These are phyloP conservation scores for Octodon degus DNA, from an alignment of 2,113 vertebrate genomes.

Conservation along the genomic window DNA sequence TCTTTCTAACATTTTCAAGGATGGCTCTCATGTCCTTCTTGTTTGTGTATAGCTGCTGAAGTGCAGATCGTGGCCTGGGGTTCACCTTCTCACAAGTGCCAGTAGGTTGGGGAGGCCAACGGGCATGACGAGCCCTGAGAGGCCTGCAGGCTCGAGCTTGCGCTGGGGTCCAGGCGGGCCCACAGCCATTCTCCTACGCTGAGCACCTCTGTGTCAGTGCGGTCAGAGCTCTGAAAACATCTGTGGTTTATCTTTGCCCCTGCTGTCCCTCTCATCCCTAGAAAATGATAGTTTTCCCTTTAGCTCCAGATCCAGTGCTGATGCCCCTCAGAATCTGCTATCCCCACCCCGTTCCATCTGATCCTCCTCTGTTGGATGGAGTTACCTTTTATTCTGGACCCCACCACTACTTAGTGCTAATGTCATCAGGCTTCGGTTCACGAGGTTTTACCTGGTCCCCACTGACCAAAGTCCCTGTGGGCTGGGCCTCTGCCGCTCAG, in stretches of 20 bases:
- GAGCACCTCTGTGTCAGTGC: neutral
- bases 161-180: neutral
- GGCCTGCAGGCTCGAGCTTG: neutral
- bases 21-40: slow-evolving; percentile 10
- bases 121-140: rapidly evolving
- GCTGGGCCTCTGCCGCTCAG: neutral
- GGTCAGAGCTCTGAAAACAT: neutral
- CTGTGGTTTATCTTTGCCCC: neutral
- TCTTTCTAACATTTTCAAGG: slow-evolving; percentile 45
- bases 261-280: neutral
- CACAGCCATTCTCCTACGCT: neutral
- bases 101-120: neutral
- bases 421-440: neutral
- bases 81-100: neutral
- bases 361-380: neutral
- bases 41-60: neutral
- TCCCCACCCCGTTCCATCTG: no score
- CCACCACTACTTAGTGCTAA: neutral
- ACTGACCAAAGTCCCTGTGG: neutral
- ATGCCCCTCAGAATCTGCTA: neutral
- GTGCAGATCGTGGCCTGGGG: no score
- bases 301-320: neutral
- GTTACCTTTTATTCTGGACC: neutral
- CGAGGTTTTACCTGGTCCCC: neutral
- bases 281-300: slow-evolving; percentile 8